Percentiles rank a stretch among this genome's conserved stretches.
phyloP scores from a whole-genome alignment of 2,888 invertebrate genomes.

The Andrena haemorrhoa region DNA sequence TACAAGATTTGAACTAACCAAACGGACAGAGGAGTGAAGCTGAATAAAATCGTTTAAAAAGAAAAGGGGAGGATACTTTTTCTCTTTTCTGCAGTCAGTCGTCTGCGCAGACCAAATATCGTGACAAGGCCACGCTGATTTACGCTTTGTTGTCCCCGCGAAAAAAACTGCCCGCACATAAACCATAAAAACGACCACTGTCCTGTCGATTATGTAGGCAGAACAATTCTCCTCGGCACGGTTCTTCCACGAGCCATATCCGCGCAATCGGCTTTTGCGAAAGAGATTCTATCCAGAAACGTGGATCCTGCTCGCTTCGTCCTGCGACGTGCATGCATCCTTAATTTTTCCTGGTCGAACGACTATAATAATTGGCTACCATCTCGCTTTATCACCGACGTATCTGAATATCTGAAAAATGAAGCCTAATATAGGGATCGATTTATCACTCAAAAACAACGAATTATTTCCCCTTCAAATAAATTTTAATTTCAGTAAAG shows the following conservation, averaged over 20 bases:
- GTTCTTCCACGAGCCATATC: background rate
- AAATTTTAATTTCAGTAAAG: too few relatives aligned
- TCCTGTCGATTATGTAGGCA: background rate
- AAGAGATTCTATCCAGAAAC: conserved; percentile 7
- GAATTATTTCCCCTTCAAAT: too few relatives aligned
- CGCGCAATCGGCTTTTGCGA: background rate
- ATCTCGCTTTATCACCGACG: too few relatives aligned
- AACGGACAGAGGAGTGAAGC: too few relatives aligned
- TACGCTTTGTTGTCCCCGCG: conserved; percentile 51
- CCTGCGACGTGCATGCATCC: background rate
- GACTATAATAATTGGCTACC: background rate
- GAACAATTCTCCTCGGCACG: background rate
- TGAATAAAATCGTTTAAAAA: too few relatives aligned
- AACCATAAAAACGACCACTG: conserved; percentile 8
- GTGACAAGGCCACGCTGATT: background rate
- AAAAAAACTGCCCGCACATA: conserved; percentile 26
- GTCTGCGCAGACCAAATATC: too few relatives aligned
- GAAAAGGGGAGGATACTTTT: too few relatives aligned
- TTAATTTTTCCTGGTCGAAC: background rate
- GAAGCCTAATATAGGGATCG: too few relatives aligned
- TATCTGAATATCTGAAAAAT: too few relatives aligned
- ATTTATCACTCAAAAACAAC: too few relatives aligned
- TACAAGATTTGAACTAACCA: too few relatives aligned
- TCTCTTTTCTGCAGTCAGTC: too few relatives aligned
- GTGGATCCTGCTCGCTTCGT: background rate